Evolutionary conservation across 2,113 vertebrate genomes (phyloP), one percentile per base, ranked within the genome.

Genomic region (Brachionichthys hirsutus): DNA sequence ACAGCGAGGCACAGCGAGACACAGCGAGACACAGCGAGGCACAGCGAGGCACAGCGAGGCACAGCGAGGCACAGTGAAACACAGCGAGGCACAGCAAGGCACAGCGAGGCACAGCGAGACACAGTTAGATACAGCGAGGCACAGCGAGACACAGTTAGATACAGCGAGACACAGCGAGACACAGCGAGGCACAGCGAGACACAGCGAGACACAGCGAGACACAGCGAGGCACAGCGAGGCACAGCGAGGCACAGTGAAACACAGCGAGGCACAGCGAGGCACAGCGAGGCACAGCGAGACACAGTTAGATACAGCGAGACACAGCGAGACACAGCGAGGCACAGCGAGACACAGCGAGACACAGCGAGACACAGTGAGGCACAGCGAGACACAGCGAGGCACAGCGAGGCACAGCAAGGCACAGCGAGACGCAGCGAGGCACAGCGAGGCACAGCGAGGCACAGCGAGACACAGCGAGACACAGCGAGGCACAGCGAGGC

Each of bases 1-100:
- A 40, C 41, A 59, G n/a, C n/a, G n/a, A n/a, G n/a, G n/a, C n/a
- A n/a, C n/a, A 75, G 81, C 38, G 67, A 64, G 60, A 54, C 54
- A 62, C 55, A 64, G 51, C 36, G 24, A 69, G 44, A 58, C 48
- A 40, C 41, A 59, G 81, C 38, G 67, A 64, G 60, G 52, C 54
- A 62, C 55, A 64, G 51, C 36, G 24, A 69, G 44, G 62, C 48
- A 40, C 41, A 59, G 81, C 38, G 67, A 64, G 60, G 52, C 54
- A 62, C 55, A 64, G 51, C 36, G 24, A 69, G 44, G 62, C 48
- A 40, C 41, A 59, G n/a, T n/a, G n/a, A n/a, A n/a, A n/a, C n/a
- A n/a, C n/a, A n/a, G n/a, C n/a, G n/a, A n/a, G n/a, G n/a, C n/a
- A n/a, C n/a, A n/a, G n/a, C n/a, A n/a, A n/a, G n/a, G n/a, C n/a